Evolutionary conservation across 2,797 vertebrate species (phyloP), one percentile per base, ranked within the genome.

Genomic region (Galaxias olidus): DNA sequence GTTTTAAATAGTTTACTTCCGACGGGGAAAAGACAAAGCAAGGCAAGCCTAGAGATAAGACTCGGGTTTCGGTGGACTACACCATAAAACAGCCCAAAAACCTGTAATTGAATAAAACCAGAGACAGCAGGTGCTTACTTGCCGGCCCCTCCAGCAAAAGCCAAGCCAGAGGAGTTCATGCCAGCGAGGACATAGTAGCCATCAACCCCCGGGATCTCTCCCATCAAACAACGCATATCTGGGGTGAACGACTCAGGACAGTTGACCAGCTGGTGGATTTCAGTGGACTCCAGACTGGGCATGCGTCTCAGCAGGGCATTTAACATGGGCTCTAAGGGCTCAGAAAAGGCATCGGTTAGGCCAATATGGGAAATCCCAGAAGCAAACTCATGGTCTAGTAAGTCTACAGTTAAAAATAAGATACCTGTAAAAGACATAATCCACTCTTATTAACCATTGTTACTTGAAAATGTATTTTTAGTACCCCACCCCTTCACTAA

Each of bases 211-310:
- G 96, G 96, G 0, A 93, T 96, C 87, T 99, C 94, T 0, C 97
- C 98, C 95, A 98, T 96, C 80, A 99, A 91, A 77, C 96, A 99
- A 13, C 95, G 90, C 96, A 98, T 97, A 69, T 99, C 97, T 0
- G 98, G 96, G 0, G 96, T 97, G 84, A 99, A 99, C 74, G 96
- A 96, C 84, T 99, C 96, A 0, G 96, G 97, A 84, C 96, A 98
- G 72, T 98, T 99, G 75, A 99, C 95, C 64, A 99, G 80, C 90
- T 96, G 96, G 74, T 94, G 83, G 77, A 98, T 97, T 90, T 98
- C 96, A 66, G 95, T 88, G 1, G 90, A 79, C 78, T 97, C 94
- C 47, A 99, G 72, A 40, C 78, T 71, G 0, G 96, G 96, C 96
- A 99, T 97, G 73, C 95, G 90, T 60, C 95, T 92, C 81, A 99